A percentile compares a stretch with the other conserved stretches of the same genome.
These are phyloP conservation scores for Noctua pronuba DNA, from an alignment of 2,888 invertebrate genomes.

Conservation along the genomic window DNA sequence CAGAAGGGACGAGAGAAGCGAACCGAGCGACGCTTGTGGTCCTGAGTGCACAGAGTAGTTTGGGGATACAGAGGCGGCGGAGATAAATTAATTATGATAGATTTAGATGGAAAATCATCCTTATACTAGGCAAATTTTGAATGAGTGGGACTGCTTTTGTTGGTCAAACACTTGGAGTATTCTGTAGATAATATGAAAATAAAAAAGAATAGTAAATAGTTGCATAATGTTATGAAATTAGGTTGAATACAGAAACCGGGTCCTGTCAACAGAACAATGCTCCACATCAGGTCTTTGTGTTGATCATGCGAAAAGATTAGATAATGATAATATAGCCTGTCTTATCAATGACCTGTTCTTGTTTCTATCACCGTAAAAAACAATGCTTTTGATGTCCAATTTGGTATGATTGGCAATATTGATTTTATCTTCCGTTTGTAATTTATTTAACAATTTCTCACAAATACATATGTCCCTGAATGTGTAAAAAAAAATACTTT, in stretches of 20 bases:
- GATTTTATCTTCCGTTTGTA: not conserved
- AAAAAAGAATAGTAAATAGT: not conserved
- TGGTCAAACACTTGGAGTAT: not conserved
- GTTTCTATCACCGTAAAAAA: not conserved
- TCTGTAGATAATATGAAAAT: not conserved
- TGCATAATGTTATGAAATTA: constrained; percentile 8
- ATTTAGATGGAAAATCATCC: not conserved
- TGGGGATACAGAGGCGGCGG: constrained; percentile 33
- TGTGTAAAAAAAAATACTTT: not conserved
- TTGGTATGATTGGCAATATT: not conserved
- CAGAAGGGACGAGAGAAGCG: constrained; percentile 51
- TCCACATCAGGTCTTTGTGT: constrained; percentile 21
- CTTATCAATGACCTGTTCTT: constrained; percentile 53
- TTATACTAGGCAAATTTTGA: not conserved
- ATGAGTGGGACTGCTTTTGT: not conserved
- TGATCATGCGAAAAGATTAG: constrained; percentile 48
- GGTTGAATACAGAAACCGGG: constrained; percentile 25
- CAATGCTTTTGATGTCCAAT: not conserved
- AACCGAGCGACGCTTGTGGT: constrained; percentile 55
- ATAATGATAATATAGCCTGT: constrained; percentile 7
- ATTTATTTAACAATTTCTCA: not conserved
- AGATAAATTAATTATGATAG: not conserved
- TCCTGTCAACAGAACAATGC: constrained; percentile 28
- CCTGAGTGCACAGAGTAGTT: constrained; percentile 44
- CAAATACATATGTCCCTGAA: not conserved